Base-by-base conservation (phyloP, 2,888 invertebrate species). In the Catotricha subobsoleta region DNA sequence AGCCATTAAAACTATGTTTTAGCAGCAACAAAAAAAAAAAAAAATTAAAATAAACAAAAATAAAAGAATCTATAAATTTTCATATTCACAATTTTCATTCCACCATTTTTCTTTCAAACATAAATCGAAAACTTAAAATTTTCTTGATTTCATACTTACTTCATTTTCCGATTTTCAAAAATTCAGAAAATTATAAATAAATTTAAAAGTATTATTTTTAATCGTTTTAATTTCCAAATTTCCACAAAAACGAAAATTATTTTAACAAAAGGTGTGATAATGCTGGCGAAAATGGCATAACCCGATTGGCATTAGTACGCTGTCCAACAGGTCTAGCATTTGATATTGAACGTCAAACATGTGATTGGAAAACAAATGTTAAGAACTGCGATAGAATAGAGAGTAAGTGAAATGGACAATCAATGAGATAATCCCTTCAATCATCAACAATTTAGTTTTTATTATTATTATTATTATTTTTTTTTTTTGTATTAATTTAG, bases 351-450 rank as follows among this genome's bases (percentile, higher is more conserved):
- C 77, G 86, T 57, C 90, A 91, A 69, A 90, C 88, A 57, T 91
- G 91, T 72, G 88, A 90, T 71, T 91, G 91, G 91, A 90, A 82
- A 76, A 77, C 86, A 62, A 75, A 88, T 73, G 91, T 91, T 69
- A 86, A 86, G 76, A 90, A 88, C 77, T 91, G 91, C 74, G 80
- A 88, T 71, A 71, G 76, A 67, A 56, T 80, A 69, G 87, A 88
- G 75, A 90, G 91, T 91, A 83, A 90, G 88, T 79, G 66, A 59
- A 54, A 33, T 33, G 36, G 36, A 36, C 36, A 36, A 12, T 36
- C 23, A 36, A 36, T 36, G 23, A 36, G 36, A 21, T 36, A 36
- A 23, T 36, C 36, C 36, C n/a, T 15, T 28, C 30, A 36, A 23
- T 23, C 13, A 31, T 31, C 5, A 8, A 31, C 3, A 8, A 25